Conservation (phyloP, 2,797 vertebrate species). For the Pantherophis alleghaniensis region DNA sequence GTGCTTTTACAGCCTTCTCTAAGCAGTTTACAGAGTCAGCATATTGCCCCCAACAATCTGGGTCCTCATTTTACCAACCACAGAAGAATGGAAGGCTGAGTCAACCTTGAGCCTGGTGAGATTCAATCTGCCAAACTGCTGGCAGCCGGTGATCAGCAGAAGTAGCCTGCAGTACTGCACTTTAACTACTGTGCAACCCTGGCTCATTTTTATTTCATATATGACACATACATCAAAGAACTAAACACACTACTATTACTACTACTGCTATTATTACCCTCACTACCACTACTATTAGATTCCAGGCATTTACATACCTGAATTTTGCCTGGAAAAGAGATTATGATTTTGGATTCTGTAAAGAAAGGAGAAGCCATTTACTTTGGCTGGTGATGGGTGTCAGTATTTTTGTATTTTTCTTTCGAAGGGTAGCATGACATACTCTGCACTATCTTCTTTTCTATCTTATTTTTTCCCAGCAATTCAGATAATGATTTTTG, state of each 20-base stretch:
- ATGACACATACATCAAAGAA: neutral
- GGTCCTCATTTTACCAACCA: too few relatives aligned
- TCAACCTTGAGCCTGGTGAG: too few relatives aligned
- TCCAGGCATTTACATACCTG: neutral
- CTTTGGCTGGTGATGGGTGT: neutral
- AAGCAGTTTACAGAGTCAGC: too few relatives aligned
- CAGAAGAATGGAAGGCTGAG: too few relatives aligned
- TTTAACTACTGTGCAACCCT: too few relatives aligned
- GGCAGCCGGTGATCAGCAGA: too few relatives aligned
- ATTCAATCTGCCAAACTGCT: too few relatives aligned
- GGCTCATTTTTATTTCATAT: neutral
- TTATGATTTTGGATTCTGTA: neutral
- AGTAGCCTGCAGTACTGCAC: too few relatives aligned
- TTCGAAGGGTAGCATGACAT: neutral
- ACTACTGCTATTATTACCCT: neutral
- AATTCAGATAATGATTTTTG: neutral
- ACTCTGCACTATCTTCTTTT: neutral
- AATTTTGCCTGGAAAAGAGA: neutral
- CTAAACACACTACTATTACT: neutral
- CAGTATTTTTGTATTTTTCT: neutral
- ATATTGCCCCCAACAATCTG: too few relatives aligned
- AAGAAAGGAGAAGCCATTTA: neutral
- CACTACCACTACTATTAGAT: neutral
- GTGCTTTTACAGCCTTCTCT: too few relatives aligned
- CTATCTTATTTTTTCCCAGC: neutral